Conservation (phyloP, 2,888 invertebrate species). For the Phaonia tiefii region DNA sequence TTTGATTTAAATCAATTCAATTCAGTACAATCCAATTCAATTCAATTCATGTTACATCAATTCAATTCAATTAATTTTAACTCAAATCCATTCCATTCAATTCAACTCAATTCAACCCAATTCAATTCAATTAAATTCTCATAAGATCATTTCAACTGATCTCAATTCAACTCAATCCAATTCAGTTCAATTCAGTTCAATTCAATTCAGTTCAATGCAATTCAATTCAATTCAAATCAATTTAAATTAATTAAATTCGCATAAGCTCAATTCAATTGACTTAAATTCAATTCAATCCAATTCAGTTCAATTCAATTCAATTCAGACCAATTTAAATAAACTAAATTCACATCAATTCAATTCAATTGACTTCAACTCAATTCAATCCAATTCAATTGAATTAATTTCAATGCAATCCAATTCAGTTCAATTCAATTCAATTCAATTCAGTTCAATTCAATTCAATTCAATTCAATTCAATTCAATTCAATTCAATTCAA, state of each 20-base stretch:
- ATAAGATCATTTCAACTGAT: neutral
- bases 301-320: slow-evolving; percentile 5
- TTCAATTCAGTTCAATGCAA: neutral
- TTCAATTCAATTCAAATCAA: neutral
- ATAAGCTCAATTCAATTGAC: neutral
- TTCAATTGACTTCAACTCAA: neutral
- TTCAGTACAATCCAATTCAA: too few species aligned
- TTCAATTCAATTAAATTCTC: neutral
- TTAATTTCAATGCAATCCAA: neutral
- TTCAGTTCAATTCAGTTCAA: neutral
- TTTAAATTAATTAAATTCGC: neutral
- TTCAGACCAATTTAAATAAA: neutral
- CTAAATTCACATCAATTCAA: neutral
- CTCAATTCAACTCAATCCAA: neutral
- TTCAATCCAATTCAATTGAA: neutral
- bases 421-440: slow-evolving; percentile 1
- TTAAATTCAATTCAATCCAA: neutral
- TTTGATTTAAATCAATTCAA: too few species aligned
- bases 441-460: slow-evolving; percentile 1
- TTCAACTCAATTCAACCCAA: too few species aligned
- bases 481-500: slow-evolving; percentile 9
- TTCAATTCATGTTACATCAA: too few species aligned
- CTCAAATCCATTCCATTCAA: too few species aligned
- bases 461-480: slow-evolving; percentile 2
- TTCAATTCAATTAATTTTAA: too few species aligned